Conservation (phyloP, 1,140 invertebrate species). For the Phymastichus coffea region DNA sequence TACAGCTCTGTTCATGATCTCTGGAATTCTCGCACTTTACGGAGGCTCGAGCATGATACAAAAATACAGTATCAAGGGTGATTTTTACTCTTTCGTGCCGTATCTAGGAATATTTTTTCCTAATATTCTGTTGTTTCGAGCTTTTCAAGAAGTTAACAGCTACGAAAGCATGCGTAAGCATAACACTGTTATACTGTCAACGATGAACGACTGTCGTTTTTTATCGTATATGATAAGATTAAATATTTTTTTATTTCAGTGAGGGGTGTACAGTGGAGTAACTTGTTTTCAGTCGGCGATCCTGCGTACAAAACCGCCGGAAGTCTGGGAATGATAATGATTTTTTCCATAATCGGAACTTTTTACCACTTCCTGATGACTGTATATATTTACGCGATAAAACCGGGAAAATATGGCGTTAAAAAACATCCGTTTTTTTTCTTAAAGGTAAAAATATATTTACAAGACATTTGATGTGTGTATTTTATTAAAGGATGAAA, state of each 20-base stretch:
- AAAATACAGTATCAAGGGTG: slow-evolving; percentile 35
- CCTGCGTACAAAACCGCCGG: slow-evolving; percentile 57
- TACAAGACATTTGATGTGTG: slow-evolving; percentile 27
- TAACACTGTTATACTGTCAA: neutral
- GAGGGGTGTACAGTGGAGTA: slow-evolving; percentile 63
- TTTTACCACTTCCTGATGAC: slow-evolving; percentile 55
- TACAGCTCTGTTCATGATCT: slow-evolving; percentile 36
- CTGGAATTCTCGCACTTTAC: slow-evolving; percentile 35
- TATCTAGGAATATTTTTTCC: slow-evolving; percentile 40
- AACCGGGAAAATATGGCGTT: slow-evolving; percentile 58
- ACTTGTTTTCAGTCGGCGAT: slow-evolving; percentile 53
- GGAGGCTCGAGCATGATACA: slow-evolving; percentile 35
- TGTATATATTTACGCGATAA: slow-evolving; percentile 58
- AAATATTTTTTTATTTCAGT: slow-evolving; percentile 39
- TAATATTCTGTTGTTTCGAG: slow-evolving; percentile 36
- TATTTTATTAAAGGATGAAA: neutral
- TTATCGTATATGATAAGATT: neutral
- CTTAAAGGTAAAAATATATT: slow-evolving; percentile 47
- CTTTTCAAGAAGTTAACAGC: slow-evolving; percentile 38
- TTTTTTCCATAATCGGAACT: slow-evolving; percentile 55
- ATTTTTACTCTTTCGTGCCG: slow-evolving; percentile 32
- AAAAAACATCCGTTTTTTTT: slow-evolving; percentile 59
- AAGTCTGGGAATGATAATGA: slow-evolving; percentile 52
- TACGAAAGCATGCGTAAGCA: slow-evolving; percentile 40
- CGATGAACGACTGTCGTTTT: neutral